phyloP scores from a whole-genome alignment of 2,888 invertebrate genomes.

The Platerodrilus igneus region DNA sequence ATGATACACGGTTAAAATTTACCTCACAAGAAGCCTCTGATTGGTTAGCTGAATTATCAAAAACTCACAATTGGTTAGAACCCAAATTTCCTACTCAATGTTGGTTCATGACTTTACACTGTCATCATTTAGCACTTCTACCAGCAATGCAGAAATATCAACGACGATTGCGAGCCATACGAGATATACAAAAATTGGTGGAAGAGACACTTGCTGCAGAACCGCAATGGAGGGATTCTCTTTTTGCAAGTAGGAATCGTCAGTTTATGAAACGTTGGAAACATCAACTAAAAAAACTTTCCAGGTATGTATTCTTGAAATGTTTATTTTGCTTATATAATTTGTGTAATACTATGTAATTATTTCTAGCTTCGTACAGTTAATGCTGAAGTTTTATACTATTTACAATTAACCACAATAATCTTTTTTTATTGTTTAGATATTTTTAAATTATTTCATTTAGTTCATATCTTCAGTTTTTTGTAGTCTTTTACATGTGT shows the following conservation, averaged over 20 bases:
- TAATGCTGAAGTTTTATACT: background rate
- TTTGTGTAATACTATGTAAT: background rate
- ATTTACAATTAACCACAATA: too few relatives aligned
- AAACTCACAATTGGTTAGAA: constrained; percentile 63
- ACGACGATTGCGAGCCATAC: constrained; percentile 66
- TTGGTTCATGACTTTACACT: constrained; percentile 93
- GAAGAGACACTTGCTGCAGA: constrained; percentile 80
- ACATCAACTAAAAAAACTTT: constrained; percentile 73
- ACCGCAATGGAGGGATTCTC: constrained; percentile 74
- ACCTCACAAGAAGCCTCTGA: constrained; percentile 75
- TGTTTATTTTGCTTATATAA: background rate
- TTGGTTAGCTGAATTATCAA: constrained; percentile 63
- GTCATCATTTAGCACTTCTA: constrained; percentile 86
- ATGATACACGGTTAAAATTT: constrained; percentile 79
- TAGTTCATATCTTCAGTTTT: too few relatives aligned
- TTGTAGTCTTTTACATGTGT: too few relatives aligned
- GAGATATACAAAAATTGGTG: constrained; percentile 83
- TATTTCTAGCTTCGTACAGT: background rate
- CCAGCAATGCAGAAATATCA: constrained; percentile 85
- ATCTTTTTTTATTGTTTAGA: too few relatives aligned
- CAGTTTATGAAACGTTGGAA: constrained; percentile 83
- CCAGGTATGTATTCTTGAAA: constrained; percentile 55
- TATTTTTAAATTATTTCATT: too few relatives aligned
- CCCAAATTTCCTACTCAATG: constrained; percentile 94
- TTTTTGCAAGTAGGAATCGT: constrained; percentile 72